Conservation (phyloP, 64 coral and sea anemone species). For the Montipora sp. region DNA sequence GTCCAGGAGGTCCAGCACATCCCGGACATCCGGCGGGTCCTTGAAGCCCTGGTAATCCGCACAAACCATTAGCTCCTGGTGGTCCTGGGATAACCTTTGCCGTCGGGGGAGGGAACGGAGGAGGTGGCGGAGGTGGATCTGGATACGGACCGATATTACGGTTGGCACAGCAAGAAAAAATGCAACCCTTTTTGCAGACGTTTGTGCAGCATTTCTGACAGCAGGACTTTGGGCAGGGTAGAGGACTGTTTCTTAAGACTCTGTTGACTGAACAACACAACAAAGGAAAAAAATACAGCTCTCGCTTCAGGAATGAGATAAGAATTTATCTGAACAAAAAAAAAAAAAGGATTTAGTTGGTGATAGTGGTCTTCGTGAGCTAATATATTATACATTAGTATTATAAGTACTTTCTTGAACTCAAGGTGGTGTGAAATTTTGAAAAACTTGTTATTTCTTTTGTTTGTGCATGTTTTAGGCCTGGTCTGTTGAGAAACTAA, state of each 20-base stretch:
- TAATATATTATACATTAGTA: too few relatives aligned
- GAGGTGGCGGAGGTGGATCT: conserved; percentile 36
- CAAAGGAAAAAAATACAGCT: neutral
- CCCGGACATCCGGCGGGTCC: conserved; percentile 76
- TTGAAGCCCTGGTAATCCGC: conserved; percentile 65
- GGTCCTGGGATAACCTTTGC: conserved; percentile 45
- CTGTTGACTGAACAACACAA: conserved; percentile 7
- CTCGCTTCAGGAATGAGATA: neutral
- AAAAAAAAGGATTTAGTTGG: too few relatives aligned
- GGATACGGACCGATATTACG: neutral
- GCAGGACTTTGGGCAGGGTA: conserved; percentile 20
- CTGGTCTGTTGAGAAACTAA: too few relatives aligned
- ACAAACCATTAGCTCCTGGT: conserved; percentile 69
- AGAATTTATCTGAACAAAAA: too few relatives aligned
- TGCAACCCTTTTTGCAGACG: conserved; percentile 30
- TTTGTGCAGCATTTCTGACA: conserved; percentile 31
- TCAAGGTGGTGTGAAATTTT: too few relatives aligned
- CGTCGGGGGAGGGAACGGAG: conserved; percentile 40
- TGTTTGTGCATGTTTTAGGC: too few relatives aligned
- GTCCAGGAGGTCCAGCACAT: conserved; percentile 70
- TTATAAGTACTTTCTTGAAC: too few relatives aligned
- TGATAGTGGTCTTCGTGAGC: too few relatives aligned
- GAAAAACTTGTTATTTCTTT: too few relatives aligned
- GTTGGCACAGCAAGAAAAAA: conserved; percentile 21
- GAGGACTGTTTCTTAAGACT: conserved; percentile 23